Evolutionary conservation across 2,113 vertebrate genomes (phyloP).

Genomic region (Callipepla squamata): DNA sequence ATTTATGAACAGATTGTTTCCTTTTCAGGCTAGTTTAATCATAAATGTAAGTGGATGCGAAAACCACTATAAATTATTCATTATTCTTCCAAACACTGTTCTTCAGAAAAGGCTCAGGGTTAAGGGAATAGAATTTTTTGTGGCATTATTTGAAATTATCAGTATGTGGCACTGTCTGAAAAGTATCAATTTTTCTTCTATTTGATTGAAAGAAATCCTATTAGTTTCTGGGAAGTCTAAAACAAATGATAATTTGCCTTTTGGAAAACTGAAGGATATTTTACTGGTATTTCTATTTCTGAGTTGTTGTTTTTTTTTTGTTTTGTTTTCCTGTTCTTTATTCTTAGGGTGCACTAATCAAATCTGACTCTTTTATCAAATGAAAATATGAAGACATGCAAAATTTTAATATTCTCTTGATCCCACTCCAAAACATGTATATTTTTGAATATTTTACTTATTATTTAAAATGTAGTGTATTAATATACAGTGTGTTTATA

Average conservation of each 20-base stretch:
- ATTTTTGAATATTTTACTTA: background rate
- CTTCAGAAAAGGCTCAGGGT: background rate
- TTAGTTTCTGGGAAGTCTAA: background rate
- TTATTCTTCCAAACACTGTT: background rate
- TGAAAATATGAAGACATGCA: background rate
- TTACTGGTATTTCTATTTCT: background rate
- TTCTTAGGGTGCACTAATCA: rapidly evolving
- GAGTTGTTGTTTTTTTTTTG: background rate
- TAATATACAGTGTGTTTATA: background rate
- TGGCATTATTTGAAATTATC: background rate
- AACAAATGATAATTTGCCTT: background rate
- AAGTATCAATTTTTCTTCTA: background rate
- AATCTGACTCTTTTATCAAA: background rate
- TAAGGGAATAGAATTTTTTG: background rate
- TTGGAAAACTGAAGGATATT: background rate
- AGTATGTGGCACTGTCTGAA: background rate
- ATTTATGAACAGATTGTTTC: background rate
- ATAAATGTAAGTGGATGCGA: background rate
- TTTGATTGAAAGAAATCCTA: background rate
- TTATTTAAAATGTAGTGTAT: background rate
- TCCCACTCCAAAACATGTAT: background rate
- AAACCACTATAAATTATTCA: background rate
- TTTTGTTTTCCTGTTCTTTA: background rate
- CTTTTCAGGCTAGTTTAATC: background rate
- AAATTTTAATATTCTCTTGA: background rate